Base-by-base conservation (phyloP, 2,797 vertebrate genomes). In the Onychomys arenicola region DNA sequence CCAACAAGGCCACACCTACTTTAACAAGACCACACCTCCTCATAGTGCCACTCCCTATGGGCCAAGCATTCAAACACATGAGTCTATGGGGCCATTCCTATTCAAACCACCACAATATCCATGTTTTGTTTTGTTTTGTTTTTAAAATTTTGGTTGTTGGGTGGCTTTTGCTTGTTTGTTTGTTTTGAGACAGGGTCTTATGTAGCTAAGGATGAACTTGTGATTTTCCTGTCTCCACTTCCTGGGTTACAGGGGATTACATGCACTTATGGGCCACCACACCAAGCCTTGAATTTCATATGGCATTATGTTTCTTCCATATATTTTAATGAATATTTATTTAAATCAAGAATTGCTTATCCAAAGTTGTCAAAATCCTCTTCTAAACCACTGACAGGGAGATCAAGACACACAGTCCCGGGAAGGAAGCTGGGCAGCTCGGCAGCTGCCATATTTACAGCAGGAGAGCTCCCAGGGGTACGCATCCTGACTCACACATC, bases 281-380 rank as follows among this genome's bases (percentile, higher is more conserved):
- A 16, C 49, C 25, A 14, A 73, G 76, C n/a, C 63, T 85, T 78
- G 63, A 34, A 65, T 94, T 61, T 65, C 16, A 75, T 29, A 59
- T 52, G 78, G 69, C 46, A 12, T 59, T 55, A n/a, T 52, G 19
- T 69, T 85, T 67, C 43, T 63, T 21, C 23, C 13, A 46, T 71
- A 69, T 40, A 63, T 71, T 80, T 19, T 63, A 89, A 90, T 57
- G 37, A 63, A 77, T 52, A 91, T n/a, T 43, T 63, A 52, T 49
- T 87, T 75, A 71, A 77, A 83, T 75, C 32, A 82, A 77, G 46
- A 73, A 73, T 55, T 37, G 25, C 19, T 82, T 57, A 95, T 78
- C 77, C 46, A 46, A 32, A 29, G 71, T 59, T 67, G 63, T 55
- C 82, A 86, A 91, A 90, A 91, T 77, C 82, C 90, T 69, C 49